These are phyloP conservation scores for Drosophila macrospina DNA, from an alignment of 2,888 invertebrate species.

Conservation along the genomic window DNA sequence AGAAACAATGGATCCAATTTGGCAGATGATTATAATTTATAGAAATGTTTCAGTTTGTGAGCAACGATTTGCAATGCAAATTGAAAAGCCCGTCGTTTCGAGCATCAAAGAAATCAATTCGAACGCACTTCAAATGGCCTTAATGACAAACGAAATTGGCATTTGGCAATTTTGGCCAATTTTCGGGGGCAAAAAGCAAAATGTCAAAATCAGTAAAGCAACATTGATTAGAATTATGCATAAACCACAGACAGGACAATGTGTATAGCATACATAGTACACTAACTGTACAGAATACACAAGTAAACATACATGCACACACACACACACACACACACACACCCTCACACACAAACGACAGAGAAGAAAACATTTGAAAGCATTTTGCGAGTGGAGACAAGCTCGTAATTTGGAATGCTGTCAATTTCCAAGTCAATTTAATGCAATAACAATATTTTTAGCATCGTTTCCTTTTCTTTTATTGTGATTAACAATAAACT, in stretches of 20 bases:
- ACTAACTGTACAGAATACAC: not conserved
- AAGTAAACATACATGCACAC: too few species aligned
- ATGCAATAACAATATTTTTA: conserved; percentile 70
- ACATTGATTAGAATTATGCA: conserved; percentile 57
- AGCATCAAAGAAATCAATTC: conserved; percentile 46
- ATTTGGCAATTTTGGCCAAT: conserved; percentile 40
- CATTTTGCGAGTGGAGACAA: conserved; percentile 37
- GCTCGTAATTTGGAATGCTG: conserved; percentile 60
- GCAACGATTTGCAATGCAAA: conserved; percentile 53
- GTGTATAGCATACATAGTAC: not conserved
- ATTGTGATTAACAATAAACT: conserved; percentile 81
- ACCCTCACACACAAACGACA: not conserved
- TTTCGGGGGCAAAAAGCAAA: conserved; percentile 41
- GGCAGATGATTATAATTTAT: conserved; percentile 11
- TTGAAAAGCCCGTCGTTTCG: conserved; percentile 6
- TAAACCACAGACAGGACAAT: conserved; percentile 35
- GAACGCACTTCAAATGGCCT: conserved; percentile 18
- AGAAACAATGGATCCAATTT: conserved; percentile 25
- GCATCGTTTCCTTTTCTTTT: conserved; percentile 41
- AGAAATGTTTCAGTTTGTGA: not conserved
- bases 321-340: not conserved
- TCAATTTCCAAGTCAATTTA: conserved; percentile 77
- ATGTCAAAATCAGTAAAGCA: conserved; percentile 59
- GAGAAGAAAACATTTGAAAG: conserved; percentile 27
- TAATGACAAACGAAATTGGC: conserved; percentile 45